These are phyloP conservation scores for Crenichthys baileyi DNA, from an alignment of 2,797 vertebrate genomes.

Conservation along the genomic window DNA sequence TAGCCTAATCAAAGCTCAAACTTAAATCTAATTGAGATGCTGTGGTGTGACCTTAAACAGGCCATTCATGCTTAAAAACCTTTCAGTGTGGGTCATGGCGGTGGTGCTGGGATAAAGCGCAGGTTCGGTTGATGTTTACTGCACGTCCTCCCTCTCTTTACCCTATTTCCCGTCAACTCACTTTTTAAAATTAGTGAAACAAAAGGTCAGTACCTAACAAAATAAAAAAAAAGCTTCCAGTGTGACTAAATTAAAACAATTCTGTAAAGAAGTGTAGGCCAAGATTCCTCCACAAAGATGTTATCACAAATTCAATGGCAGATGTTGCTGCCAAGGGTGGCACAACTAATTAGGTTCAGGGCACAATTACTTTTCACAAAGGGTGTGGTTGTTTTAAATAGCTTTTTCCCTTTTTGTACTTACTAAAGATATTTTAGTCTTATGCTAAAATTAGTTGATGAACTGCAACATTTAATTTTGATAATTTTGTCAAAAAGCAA, in stretches of 20 bases:
- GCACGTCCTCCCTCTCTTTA: too few relatives aligned
- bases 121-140: too few relatives aligned
- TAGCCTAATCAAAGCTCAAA: too few relatives aligned
- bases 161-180: too few relatives aligned
- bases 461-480: too few relatives aligned
- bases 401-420: neutral
- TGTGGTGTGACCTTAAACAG: too few relatives aligned
- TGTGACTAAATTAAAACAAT: neutral
- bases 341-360: neutral
- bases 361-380: neutral
- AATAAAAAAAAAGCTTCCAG: neutral
- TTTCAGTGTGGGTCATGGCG: neutral
- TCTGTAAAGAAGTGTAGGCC: neutral
- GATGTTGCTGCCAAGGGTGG: neutral
- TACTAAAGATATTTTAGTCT: neutral
- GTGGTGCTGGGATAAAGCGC: too few relatives aligned
- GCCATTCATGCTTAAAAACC: neutral
- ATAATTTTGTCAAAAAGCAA: neutral
- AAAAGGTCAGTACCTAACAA: too few relatives aligned
- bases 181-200: too few relatives aligned
- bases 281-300: neutral
- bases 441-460: neutral
- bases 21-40: too few relatives aligned
- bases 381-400: neutral
- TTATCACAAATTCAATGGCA: neutral